Conservation (phyloP, 2,797 vertebrate genomes). For the Acridotheres tristis region DNA sequence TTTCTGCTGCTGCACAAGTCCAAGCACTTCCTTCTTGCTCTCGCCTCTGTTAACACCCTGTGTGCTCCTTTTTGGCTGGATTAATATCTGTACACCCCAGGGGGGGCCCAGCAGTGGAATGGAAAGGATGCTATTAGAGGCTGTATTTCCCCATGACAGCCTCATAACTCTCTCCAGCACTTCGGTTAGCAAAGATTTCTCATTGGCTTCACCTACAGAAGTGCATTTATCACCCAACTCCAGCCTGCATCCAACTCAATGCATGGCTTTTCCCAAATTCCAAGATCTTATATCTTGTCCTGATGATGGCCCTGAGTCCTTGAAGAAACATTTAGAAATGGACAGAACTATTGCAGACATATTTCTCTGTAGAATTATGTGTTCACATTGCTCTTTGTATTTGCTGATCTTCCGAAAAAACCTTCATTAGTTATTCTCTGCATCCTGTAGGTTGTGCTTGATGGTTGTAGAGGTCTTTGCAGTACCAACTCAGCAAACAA, state of each 20-base stretch:
- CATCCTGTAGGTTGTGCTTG: not conserved
- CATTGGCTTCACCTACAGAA: not conserved
- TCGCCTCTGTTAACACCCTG: accelerated
- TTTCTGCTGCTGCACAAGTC: not conserved
- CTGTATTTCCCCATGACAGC: not conserved
- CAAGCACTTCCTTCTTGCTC: not conserved
- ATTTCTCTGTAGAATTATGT: not conserved
- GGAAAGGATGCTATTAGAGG: not conserved
- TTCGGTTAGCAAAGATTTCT: not conserved
- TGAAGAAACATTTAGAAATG: not conserved
- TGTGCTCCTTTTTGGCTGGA: not conserved
- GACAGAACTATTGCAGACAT: not conserved
- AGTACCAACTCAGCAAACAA: not conserved
- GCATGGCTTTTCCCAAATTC: not conserved
- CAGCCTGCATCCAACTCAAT: not conserved
- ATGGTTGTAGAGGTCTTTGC: not conserved
- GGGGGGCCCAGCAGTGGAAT: not conserved
- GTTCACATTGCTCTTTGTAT: not conserved
- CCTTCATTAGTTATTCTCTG: not conserved
- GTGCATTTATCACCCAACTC: not conserved
- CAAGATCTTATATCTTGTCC: not conserved
- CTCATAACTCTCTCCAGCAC: not conserved
- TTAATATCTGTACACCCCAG: not conserved
- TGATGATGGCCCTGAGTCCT: not conserved
- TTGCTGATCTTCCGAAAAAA: not conserved